Base-by-base conservation (phyloP, 2,888 invertebrate genomes). In the Campoplex nolae region DNA sequence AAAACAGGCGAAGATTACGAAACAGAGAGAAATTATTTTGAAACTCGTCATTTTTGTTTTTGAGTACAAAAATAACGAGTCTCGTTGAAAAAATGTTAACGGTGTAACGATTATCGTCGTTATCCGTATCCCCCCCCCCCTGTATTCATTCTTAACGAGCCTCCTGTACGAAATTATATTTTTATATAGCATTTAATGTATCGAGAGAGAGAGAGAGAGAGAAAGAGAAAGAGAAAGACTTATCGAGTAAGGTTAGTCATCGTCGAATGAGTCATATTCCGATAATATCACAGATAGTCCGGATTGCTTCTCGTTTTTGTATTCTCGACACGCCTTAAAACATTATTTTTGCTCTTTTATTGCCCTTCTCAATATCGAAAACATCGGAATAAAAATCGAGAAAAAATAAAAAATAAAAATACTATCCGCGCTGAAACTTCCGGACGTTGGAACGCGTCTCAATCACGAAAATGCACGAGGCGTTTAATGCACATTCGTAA, bases 191-290 rank as follows among this genome's bases (percentile, higher is more conserved):
- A 45, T 45, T 58, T 45, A 45, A 71, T 23, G 54, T 74, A 75
- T 56, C 56, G 65, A 48, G 42, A 42, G 23, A 73, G 38, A 28
- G 65, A 48, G 42, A 42, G 23, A 73, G 65, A 48, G 42, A 42
- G 23, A 73, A 38, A 38, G 65, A 48, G 42, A 42, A 16, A 73
- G 38, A 38, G 65, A 48, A 32, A 42, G 23, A 73, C 38, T 38
- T 80, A 80, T 76, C 84, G 75, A 38, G 56, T 13, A 28, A 67
- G 18, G 70, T 87, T 87, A 84, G 78, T 84, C 87, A 87, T 87
- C 81, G 68, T 75, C 7, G 68, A 68, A 67, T 75, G 86, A 86
- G 73, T 86, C 86, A 86, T 38, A 51, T 48, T 79, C 68, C 68
- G 84, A 84, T 84, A 68, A 42, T 77, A 83, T 83, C 83, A 38